Percentiles rank a stretch among this genome's conserved stretches.
Conservation (phyloP, 2,888 invertebrate species). For the Anthoptus insignis region DNA sequence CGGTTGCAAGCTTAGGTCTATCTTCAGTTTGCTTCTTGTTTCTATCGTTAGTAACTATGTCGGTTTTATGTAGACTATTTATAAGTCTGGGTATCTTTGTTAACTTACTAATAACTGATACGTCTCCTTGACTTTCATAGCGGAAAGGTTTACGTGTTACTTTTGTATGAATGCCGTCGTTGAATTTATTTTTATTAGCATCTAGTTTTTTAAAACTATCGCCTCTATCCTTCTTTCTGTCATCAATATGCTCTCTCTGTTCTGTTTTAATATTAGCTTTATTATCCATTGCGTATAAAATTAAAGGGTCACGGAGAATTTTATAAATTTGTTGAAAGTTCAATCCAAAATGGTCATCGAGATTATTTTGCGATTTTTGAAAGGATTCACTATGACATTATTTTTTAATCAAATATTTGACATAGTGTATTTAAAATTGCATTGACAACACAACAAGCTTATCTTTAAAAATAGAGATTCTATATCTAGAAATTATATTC, state of each 20-base stretch:
- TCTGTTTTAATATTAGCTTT: constrained; percentile 12
- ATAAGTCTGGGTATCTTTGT: neutral
- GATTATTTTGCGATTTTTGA: constrained; percentile 28
- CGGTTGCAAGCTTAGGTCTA: constrained; percentile 4
- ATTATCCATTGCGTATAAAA: constrained; percentile 5
- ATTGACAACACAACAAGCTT: neutral
- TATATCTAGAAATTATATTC: too few species aligned
- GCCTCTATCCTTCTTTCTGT: constrained; percentile 48
- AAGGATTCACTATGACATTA: constrained; percentile 4
- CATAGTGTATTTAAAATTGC: too few species aligned
- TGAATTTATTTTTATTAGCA: neutral
- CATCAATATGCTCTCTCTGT: constrained; percentile 34
- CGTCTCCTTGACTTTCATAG: constrained; percentile 26
- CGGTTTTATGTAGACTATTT: neutral
- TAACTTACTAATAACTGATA: neutral
- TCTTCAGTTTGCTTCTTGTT: neutral
- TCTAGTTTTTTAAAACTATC: constrained; percentile 46
- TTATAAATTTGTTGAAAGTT: constrained; percentile 16
- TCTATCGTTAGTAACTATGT: constrained; percentile 4
- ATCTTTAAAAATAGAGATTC: too few species aligned
- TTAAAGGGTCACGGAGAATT: constrained; percentile 29
- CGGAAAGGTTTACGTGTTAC: neutral
- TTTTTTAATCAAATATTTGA: too few species aligned
- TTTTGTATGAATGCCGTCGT: neutral
- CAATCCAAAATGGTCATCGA: constrained; percentile 31